A percentile compares a stretch with the other conserved stretches of the same genome.
These are phyloP conservation scores for Leptinotarsa rubiginosa DNA, from an alignment of 2,888 invertebrate genomes.

Conservation along the genomic window DNA sequence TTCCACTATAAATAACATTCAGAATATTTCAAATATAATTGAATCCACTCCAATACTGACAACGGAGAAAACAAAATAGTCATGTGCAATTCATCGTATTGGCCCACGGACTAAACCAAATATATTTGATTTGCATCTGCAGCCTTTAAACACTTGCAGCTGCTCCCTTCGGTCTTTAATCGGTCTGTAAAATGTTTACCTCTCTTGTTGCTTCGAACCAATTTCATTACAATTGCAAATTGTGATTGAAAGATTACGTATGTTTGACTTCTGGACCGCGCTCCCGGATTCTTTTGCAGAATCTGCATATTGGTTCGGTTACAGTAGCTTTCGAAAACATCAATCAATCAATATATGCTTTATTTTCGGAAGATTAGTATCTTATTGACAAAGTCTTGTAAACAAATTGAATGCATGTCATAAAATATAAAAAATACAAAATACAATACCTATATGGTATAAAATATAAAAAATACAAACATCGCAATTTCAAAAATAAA, in stretches of 20 bases:
- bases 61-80: not conserved
- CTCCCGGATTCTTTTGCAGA: constrained; percentile 5
- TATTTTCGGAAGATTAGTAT: no score
- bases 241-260: constrained; percentile 46
- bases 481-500: no score
- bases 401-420: no score
- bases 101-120: constrained; percentile 34
- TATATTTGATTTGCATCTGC: constrained; percentile 56
- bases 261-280: constrained; percentile 40
- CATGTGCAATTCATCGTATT: no score
- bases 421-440: no score
- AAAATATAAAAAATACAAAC: no score
- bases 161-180: constrained; percentile 54
- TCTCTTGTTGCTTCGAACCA: constrained; percentile 54
- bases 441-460: no score
- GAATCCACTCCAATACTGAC: not conserved
- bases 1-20: no score
- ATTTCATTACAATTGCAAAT: constrained; percentile 55
- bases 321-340: not conserved
- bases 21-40: no score
- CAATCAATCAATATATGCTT: no score
- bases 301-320: constrained; percentile 7
- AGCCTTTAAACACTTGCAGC: constrained; percentile 54
- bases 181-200: constrained; percentile 56
- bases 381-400: no score